Conservation (phyloP, 2,113 vertebrate species). For the Mugil cephalus region DNA sequence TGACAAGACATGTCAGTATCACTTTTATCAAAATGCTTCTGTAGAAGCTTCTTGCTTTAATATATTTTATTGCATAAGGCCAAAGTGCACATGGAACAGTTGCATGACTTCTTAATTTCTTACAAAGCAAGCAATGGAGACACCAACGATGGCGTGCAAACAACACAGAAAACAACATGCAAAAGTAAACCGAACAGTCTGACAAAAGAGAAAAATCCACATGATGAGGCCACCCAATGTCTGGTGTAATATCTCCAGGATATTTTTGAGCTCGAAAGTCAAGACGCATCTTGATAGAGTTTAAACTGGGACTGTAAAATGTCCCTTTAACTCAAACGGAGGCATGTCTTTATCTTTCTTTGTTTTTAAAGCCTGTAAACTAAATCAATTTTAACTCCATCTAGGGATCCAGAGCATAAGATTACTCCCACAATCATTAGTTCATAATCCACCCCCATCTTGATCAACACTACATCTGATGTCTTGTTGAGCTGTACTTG, state of each 20-base stretch:
- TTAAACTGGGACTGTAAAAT: background rate
- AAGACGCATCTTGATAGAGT: background rate
- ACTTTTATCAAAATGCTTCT: too few species aligned
- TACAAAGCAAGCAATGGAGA: background rate
- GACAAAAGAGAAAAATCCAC: too few species aligned
- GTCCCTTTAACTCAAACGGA: background rate
- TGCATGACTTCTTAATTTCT: background rate
- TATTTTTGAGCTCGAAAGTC: too few species aligned
- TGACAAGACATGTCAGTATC: too few species aligned
- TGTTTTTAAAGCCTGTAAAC: background rate
- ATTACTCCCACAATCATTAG: background rate
- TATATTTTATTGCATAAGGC: background rate
- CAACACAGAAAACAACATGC: too few species aligned
- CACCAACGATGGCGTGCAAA: too few species aligned
- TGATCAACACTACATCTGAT: constrained; percentile 3
- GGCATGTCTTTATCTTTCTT: background rate
- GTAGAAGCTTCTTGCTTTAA: background rate
- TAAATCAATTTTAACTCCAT: background rate
- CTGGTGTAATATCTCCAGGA: too few species aligned
- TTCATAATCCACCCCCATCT: background rate
- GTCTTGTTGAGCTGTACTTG: too few species aligned
- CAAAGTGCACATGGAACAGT: background rate
- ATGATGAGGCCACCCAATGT: too few species aligned
- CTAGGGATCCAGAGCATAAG: background rate
- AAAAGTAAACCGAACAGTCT: too few species aligned